phyloP scores from a whole-genome alignment of 1,140 invertebrate species.

The Drosophila insularis region DNA sequence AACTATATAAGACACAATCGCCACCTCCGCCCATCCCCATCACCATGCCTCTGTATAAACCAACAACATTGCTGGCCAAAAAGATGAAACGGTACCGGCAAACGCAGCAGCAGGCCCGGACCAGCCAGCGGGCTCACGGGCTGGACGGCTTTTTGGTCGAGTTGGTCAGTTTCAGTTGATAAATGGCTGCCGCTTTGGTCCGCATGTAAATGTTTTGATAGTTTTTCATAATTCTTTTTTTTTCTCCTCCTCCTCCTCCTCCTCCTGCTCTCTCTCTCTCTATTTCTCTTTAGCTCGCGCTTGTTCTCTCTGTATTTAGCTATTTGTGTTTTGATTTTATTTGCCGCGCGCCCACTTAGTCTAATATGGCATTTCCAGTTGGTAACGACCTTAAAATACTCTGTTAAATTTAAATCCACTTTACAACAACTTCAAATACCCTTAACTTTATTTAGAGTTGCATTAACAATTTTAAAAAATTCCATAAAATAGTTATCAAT shows the following conservation, averaged over 20 bases:
- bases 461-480: too few species aligned
- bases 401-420: background rate
- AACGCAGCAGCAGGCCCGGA: slow-evolving; percentile 33
- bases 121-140: slow-evolving; percentile 51
- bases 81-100: slow-evolving; percentile 72
- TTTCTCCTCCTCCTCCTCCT: background rate
- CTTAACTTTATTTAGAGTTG: background rate
- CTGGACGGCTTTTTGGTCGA: slow-evolving; percentile 30
- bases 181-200: slow-evolving; percentile 69
- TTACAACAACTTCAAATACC: too few species aligned
- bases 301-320: slow-evolving; percentile 40
- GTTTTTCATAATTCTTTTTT: slow-evolving; percentile 73
- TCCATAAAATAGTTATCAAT: too few species aligned
- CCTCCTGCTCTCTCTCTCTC: too few species aligned
- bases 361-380: background rate
- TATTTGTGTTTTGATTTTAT: slow-evolving; percentile 68
- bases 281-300: background rate
- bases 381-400: background rate
- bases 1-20: slow-evolving; percentile 19
- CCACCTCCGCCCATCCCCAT: slow-evolving; percentile 6
- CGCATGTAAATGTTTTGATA: slow-evolving; percentile 79
- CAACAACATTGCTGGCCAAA: slow-evolving; percentile 24
- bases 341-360: slow-evolving; percentile 42
- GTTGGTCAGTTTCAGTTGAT: slow-evolving; percentile 62
- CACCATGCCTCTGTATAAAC: slow-evolving; percentile 9